phyloP scores from a whole-genome alignment of 1,140 invertebrate species.

The Agrilus planipennis region DNA sequence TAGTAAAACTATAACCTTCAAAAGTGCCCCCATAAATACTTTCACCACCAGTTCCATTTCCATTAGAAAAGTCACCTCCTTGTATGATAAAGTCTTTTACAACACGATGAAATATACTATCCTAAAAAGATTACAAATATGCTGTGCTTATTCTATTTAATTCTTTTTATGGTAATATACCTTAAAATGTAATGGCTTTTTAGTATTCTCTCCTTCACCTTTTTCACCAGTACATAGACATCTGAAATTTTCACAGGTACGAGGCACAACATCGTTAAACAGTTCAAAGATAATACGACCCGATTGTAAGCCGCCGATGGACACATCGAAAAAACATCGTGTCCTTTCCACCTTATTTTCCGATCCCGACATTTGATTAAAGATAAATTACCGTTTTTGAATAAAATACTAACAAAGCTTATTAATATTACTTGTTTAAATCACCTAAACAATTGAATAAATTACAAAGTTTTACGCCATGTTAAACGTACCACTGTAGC shows the following conservation, averaged over 20 bases:
- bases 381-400: neutral
- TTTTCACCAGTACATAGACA: constrained; percentile 83
- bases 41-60: constrained; percentile 84
- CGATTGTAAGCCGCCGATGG: constrained; percentile 73
- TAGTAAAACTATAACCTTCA: constrained; percentile 55
- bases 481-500: too few species aligned
- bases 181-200: constrained; percentile 63
- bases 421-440: too few species aligned
- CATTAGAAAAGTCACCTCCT: constrained; percentile 76
- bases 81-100: constrained; percentile 91
- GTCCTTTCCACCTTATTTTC: constrained; percentile 36
- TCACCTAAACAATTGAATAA: too few species aligned
- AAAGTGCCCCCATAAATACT: constrained; percentile 85
- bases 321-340: constrained; percentile 83
- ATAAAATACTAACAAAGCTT: too few species aligned
- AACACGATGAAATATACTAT: constrained; percentile 79
- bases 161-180: constrained; percentile 22
- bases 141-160: neutral
- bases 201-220: constrained; percentile 58
- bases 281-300: constrained; percentile 92
- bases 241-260: constrained; percentile 90
- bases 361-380: constrained; percentile 10
- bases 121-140: constrained; percentile 44
- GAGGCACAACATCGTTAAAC: constrained; percentile 83
- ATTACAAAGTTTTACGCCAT: too few species aligned